Evolutionary conservation across 1,140 invertebrate genomes (phyloP), one percentile per base, ranked within the genome.

Genomic region (Chelonus insularis): DNA sequence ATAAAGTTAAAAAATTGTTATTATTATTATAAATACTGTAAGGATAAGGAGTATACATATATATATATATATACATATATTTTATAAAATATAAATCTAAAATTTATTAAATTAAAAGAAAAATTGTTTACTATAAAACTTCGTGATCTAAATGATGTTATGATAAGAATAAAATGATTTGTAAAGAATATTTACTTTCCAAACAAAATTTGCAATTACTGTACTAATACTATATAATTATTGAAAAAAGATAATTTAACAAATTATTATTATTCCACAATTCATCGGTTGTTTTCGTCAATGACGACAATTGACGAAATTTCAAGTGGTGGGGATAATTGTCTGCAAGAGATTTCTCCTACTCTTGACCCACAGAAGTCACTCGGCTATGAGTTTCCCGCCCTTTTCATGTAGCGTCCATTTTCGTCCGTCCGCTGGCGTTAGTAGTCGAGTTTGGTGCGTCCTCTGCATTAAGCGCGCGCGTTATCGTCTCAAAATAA

Each of bases 401-500:
- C 61, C 48, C 61, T 63, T 63, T 63, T 63, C 47, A 58, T 58
- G 36, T 52, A 54, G 61, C 61, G 56, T 63, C 50, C 37, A 54
- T 58, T 58, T 45, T 57, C 48, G 54, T 39, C 48, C 61, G 47
- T 37, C 11, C 34, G 37, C n/a, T 52, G 45, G 45, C 45, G 55
- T 58, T 58, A 58, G 61, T 63, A 36, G 61, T 52, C 20, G 45
- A 11, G 45, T 39, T 43, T 23, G 47, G 36, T 51, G 60, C 60
- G 60, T 63, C 61, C 61, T 63, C 61, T 63, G 61, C 29, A 63
- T 52, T 63, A 25, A 37, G 41, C 48, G 45, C 36, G 45, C 55
- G 41, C 45, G 32, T 37, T 52, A 57, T 34, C 57, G 14, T 36
- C 23, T 11, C 18, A 57, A 51, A 60, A 55, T 55, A 61, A 61